These are phyloP conservation scores for Lepilemur ruficaudatus DNA, from an alignment of 2,797 vertebrate genomes.

Conservation along the genomic window DNA sequence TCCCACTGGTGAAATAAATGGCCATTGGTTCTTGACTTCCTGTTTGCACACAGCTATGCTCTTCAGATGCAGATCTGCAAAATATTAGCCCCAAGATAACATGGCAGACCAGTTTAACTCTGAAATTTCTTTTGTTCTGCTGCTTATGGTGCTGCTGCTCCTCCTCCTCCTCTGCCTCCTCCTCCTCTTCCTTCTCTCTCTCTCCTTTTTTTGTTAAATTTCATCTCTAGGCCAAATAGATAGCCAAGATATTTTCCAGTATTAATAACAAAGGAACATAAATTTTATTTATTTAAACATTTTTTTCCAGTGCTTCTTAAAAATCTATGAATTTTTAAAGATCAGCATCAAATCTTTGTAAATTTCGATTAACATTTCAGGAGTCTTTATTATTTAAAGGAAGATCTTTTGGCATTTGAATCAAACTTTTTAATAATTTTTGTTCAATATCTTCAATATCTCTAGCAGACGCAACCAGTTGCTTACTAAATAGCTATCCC, in stretches of 20 bases:
- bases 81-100: not conserved
- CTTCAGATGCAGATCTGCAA: constrained; percentile 81
- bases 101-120: not conserved
- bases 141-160: too few relatives aligned
- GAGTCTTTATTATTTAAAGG: not conserved
- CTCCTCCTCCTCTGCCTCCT: too few relatives aligned
- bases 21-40: constrained; percentile 85
- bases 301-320: not conserved
- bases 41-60: constrained; percentile 84
- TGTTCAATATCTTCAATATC: not conserved
- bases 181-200: too few relatives aligned
- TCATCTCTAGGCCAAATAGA: not conserved
- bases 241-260: not conserved
- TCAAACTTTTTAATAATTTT: not conserved
- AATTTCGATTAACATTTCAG: not conserved
- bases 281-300: not conserved
- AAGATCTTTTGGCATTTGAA: not conserved
- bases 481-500: not conserved
- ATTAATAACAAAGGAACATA: not conserved
- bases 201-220: not conserved
- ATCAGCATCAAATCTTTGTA: not conserved
- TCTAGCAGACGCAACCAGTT: not conserved
- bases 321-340: not conserved
- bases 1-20: constrained; percentile 89
- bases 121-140: not conserved